These are phyloP conservation scores for Spinus olivaceus DNA, from an alignment of 2,797 vertebrate genomes.

Conservation along the genomic window DNA sequence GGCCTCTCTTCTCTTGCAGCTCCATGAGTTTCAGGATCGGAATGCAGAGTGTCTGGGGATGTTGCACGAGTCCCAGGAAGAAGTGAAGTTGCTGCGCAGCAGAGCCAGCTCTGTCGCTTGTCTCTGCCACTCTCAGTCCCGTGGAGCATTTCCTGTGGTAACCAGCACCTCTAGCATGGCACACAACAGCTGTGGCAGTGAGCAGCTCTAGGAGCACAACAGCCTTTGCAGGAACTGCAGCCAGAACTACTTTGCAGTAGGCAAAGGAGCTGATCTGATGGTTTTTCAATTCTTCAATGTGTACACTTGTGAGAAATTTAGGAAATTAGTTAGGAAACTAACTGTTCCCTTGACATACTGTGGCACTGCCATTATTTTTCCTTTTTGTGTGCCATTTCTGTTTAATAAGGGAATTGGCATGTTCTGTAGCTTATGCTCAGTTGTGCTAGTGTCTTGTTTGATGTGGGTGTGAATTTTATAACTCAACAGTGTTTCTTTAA, in stretches of 20 bases:
- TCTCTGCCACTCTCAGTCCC: constrained; percentile 78
- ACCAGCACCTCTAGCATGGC: neutral
- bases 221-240: neutral
- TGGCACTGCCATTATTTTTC: neutral
- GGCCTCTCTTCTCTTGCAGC: constrained; percentile 69
- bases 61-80: constrained; percentile 94
- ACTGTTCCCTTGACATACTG: neutral
- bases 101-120: constrained; percentile 80
- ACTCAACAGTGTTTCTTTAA: neutral
- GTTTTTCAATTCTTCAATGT: neutral
- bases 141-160: constrained; percentile 87
- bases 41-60: constrained; percentile 92
- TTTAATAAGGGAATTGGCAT: neutral
- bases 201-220: neutral
- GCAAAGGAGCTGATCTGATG: neutral
- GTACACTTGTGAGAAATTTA: neutral
- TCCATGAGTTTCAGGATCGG: constrained; percentile 91
- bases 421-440: neutral
- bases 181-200: neutral
- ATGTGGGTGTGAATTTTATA: neutral
- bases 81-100: constrained; percentile 87
- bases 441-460: neutral
- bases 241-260: neutral
- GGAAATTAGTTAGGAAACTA: neutral
- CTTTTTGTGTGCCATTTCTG: neutral